phyloP scores from a whole-genome alignment of 1,140 invertebrate genomes.

The Zaprionus vittiger region DNA sequence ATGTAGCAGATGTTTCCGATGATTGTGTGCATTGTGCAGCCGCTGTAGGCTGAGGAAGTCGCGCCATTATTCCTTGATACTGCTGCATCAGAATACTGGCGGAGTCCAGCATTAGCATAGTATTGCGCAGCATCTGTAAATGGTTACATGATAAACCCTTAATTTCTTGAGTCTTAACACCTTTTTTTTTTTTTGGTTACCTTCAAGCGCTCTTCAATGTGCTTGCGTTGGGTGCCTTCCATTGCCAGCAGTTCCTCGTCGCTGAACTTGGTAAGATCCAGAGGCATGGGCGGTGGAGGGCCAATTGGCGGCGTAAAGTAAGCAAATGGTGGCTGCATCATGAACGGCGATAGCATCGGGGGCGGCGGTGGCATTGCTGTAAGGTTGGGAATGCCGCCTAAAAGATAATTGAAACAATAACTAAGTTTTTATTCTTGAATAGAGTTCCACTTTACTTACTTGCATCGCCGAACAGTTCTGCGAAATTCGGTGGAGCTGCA shows the following conservation, averaged over 20 bases:
- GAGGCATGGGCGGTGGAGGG: constrained; percentile 91
- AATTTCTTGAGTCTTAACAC: neutral
- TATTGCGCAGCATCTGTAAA: constrained; percentile 88
- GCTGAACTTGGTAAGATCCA: constrained; percentile 90
- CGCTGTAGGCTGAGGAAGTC: constrained; percentile 51
- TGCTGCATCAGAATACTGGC: constrained; percentile 95
- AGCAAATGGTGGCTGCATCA: constrained; percentile 86
- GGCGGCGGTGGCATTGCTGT: constrained; percentile 46
- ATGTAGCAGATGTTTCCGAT: neutral
- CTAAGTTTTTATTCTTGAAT: neutral
- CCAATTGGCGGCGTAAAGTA: constrained; percentile 85
- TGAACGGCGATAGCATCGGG: constrained; percentile 85
- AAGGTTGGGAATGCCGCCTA: constrained; percentile 59
- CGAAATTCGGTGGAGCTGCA: constrained; percentile 44
- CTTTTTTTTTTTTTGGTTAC: constrained; percentile 59
- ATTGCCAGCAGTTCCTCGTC: constrained; percentile 93
- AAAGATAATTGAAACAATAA: neutral
- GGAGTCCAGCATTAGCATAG: constrained; percentile 94
- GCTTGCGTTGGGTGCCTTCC: constrained; percentile 94
- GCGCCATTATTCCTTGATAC: constrained; percentile 88
- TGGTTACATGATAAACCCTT: neutral
- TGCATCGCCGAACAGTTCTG: constrained; percentile 59
- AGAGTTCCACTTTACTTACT: constrained; percentile 51
- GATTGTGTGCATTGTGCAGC: constrained; percentile 13
- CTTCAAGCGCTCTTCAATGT: constrained; percentile 95